Evolutionary conservation across 2,888 invertebrate genomes (phyloP).

Genomic region (Hirtodrosophila alboralis): DNA sequence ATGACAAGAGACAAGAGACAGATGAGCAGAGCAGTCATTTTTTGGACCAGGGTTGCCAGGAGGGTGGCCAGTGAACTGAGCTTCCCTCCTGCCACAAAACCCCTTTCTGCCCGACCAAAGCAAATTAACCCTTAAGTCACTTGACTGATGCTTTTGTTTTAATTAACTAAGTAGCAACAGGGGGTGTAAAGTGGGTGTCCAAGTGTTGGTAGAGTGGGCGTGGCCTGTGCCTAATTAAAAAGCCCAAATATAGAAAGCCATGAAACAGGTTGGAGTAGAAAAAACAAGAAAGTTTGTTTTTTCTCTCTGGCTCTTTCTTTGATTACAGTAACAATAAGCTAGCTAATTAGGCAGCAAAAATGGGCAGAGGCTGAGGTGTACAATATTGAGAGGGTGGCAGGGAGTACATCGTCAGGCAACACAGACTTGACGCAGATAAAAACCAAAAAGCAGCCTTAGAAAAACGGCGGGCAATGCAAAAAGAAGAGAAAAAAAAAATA

Average conservation of each 20-base stretch:
- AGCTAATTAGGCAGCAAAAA: slow-evolving; percentile 82
- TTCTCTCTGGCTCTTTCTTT: slow-evolving; percentile 67
- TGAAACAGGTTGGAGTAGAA: slow-evolving; percentile 12
- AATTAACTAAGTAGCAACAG: slow-evolving; percentile 79
- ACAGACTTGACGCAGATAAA: slow-evolving; percentile 35
- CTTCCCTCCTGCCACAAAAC: slow-evolving; percentile 1
- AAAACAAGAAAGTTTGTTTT: slow-evolving; percentile 6
- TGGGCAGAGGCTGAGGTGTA: background rate
- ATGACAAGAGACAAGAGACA: slow-evolving; percentile 44
- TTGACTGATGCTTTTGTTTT: slow-evolving; percentile 66
- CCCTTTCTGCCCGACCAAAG: slow-evolving; percentile 16
- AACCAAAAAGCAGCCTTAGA: slow-evolving; percentile 40
- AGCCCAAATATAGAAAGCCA: slow-evolving; percentile 53
- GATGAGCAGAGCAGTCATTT: too few species aligned
- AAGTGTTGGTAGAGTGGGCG: slow-evolving; percentile 16
- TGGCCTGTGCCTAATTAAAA: slow-evolving; percentile 66
- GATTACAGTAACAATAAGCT: slow-evolving; percentile 84
- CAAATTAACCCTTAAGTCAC: slow-evolving; percentile 76
- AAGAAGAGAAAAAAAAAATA: slow-evolving; percentile 20
- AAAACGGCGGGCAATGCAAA: slow-evolving; percentile 9
- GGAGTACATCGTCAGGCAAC: slow-evolving; percentile 48
- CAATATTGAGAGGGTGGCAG: background rate
- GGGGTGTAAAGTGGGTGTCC: slow-evolving; percentile 15
- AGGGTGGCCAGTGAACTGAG: slow-evolving; percentile 2
- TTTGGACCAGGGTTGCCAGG: too few species aligned